Percentiles rank a stretch among this genome's conserved stretches.
Evolutionary conservation across 2,888 invertebrate genomes (phyloP).

Genomic region (Acheta domesticus): DNA sequence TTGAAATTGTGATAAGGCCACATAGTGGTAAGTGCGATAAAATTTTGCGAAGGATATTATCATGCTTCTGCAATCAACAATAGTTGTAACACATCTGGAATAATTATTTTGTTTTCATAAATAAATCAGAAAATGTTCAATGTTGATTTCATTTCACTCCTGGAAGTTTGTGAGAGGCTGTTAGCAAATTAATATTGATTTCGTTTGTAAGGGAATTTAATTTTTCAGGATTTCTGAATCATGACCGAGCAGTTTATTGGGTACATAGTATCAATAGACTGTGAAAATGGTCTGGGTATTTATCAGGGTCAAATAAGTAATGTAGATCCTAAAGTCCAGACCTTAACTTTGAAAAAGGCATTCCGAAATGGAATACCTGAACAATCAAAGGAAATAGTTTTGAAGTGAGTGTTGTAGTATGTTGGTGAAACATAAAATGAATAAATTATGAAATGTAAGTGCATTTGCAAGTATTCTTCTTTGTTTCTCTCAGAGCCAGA

Average conservation of each 20-base stretch:
- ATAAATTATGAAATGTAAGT: conserved; percentile 12
- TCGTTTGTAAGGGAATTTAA: background rate
- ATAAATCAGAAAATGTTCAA: background rate
- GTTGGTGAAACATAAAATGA: background rate
- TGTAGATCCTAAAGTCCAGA: conserved; percentile 62
- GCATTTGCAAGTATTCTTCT: background rate
- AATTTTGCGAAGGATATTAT: background rate
- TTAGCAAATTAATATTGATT: background rate
- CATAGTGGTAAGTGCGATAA: background rate
- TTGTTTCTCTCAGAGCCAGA: conserved; percentile 47
- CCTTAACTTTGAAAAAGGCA: conserved; percentile 71
- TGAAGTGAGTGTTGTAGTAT: conserved; percentile 52
- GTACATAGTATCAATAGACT: conserved; percentile 79
- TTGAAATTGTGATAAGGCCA: background rate
- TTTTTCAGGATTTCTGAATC: background rate
- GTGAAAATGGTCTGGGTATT: conserved; percentile 70
- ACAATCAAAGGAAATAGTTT: conserved; percentile 58
- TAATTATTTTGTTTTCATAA: no score
- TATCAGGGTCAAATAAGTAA: conserved; percentile 77
- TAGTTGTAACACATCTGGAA: no score
- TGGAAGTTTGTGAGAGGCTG: background rate
- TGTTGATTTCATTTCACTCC: background rate
- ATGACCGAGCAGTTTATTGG: conserved; percentile 52
- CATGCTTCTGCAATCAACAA: no score
- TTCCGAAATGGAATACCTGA: conserved; percentile 75